phyloP scores from a whole-genome alignment of 2,888 invertebrate species.

The Xestia c-nigrum region DNA sequence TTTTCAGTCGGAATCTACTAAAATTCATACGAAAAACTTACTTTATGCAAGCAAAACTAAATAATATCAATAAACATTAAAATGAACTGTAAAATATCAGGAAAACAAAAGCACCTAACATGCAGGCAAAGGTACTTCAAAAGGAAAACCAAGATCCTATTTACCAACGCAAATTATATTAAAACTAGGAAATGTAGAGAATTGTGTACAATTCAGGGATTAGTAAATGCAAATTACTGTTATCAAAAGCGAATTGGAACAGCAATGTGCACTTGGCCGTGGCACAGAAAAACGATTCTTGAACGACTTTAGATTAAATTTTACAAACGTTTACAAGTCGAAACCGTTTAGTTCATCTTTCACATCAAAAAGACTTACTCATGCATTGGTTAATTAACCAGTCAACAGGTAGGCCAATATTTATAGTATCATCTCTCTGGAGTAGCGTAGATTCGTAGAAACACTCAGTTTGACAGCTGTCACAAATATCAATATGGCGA shows the following conservation, averaged over 20 bases:
- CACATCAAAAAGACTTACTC: background rate
- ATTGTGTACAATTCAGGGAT: background rate
- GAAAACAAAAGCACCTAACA: conserved; percentile 28
- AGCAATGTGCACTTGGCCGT: background rate
- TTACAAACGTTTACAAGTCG: background rate
- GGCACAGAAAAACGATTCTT: background rate
- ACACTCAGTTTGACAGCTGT: conserved; percentile 25
- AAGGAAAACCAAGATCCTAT: conserved; percentile 21
- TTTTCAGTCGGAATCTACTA: background rate
- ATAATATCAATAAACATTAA: background rate
- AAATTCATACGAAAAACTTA: background rate
- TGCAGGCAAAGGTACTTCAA: background rate
- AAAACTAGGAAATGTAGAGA: conserved; percentile 7
- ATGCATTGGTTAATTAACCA: background rate
- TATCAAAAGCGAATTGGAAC: background rate
- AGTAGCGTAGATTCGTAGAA: background rate
- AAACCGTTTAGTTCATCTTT: background rate
- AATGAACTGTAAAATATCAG: background rate
- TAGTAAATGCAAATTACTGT: conserved; percentile 4
- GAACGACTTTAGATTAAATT: background rate
- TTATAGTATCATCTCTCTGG: background rate
- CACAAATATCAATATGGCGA: conserved; percentile 15
- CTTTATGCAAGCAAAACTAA: background rate
- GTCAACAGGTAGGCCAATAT: background rate
- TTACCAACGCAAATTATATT: background rate